Conservation (phyloP, 2,888 invertebrate genomes). For the Apamea monoglypha region DNA sequence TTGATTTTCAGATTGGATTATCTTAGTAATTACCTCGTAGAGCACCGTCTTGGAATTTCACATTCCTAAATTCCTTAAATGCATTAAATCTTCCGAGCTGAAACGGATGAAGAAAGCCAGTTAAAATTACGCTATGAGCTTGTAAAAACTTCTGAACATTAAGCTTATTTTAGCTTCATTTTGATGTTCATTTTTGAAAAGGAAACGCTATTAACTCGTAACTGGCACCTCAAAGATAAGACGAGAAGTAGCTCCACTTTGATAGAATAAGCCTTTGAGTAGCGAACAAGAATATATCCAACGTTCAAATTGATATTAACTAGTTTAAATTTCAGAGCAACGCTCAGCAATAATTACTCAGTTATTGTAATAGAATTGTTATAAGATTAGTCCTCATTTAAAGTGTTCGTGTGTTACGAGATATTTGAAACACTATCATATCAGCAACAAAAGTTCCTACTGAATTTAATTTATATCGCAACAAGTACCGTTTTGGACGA, state of each 20-base stretch:
- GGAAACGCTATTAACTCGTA: constrained; percentile 42
- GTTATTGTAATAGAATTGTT: constrained; percentile 15
- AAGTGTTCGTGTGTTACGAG: background rate
- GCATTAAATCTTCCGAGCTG: constrained; percentile 3
- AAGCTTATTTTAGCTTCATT: constrained; percentile 32
- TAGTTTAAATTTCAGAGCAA: constrained; percentile 5
- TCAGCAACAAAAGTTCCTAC: constrained; percentile 4
- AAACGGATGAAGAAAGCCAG: background rate
- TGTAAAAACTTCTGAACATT: constrained; percentile 29
- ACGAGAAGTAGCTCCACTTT: constrained; percentile 48
- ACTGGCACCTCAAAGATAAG: constrained; percentile 33
- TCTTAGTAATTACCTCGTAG: background rate
- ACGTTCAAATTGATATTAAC: constrained; percentile 19
- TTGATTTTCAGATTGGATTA: background rate
- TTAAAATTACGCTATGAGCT: constrained; percentile 14
- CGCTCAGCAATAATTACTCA: background rate
- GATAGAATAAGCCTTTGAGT: constrained; percentile 62
- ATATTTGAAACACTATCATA: constrained; percentile 21
- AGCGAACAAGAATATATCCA: constrained; percentile 22
- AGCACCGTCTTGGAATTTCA: background rate
- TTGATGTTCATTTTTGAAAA: constrained; percentile 35
- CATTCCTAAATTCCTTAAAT: background rate
- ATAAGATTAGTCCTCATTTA: background rate
- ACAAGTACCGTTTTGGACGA: constrained; percentile 58
- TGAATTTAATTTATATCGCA: constrained; percentile 41